These are phyloP conservation scores for Lateolabrax maculatus DNA, from an alignment of 2,797 vertebrate species.

Conservation along the genomic window DNA sequence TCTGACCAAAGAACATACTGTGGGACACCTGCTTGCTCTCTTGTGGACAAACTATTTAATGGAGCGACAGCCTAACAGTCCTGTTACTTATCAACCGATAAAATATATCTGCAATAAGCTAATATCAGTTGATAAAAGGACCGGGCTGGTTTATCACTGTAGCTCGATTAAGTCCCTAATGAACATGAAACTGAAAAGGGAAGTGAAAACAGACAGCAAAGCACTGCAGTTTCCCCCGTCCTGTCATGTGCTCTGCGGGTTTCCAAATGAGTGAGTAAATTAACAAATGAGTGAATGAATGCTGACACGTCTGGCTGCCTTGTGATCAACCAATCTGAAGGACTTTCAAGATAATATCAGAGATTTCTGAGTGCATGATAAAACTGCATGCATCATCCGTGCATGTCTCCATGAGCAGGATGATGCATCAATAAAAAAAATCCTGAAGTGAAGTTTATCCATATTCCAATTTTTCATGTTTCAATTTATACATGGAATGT, in stretches of 20 bases:
- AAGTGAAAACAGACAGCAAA: conserved; percentile 26
- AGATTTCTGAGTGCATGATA: background rate
- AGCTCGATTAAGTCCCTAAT: background rate
- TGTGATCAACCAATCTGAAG: background rate
- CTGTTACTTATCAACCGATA: background rate
- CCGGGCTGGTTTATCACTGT: rapidly evolving
- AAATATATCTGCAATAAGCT: background rate
- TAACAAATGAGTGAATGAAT: too few relatives aligned
- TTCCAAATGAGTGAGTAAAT: too few relatives aligned
- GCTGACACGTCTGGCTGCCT: background rate
- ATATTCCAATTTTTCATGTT: background rate
- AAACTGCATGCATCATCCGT: background rate
- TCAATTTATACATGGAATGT: too few relatives aligned
- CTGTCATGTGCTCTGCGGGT: conserved; percentile 5
- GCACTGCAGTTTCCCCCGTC: background rate
- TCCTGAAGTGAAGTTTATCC: background rate
- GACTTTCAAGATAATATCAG: too few relatives aligned
- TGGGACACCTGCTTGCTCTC: too few relatives aligned
- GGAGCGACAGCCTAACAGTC: too few relatives aligned
- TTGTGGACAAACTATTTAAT: too few relatives aligned
- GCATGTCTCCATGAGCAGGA: background rate
- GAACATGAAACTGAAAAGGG: background rate
- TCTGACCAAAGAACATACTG: too few relatives aligned
- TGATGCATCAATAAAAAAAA: background rate
- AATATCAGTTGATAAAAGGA: background rate